Base-by-base conservation (phyloP, 2,113 vertebrate species). In the Coryphaenoides rupestris region DNA sequence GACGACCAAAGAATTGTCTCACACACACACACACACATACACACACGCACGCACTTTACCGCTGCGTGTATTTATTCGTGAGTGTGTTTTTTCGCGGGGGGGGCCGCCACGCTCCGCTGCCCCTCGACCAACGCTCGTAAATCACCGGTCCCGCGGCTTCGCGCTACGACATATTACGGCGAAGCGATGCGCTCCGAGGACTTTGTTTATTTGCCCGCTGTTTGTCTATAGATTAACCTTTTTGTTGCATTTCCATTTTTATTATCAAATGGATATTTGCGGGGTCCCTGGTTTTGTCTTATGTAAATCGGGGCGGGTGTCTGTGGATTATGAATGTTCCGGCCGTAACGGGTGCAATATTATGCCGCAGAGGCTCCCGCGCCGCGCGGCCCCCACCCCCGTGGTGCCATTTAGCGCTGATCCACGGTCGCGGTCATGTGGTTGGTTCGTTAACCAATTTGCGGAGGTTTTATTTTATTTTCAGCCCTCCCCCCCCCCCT, bases 151-250 rank as follows among this genome's bases (percentile, higher is more conserved):
- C 81, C 76, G 84, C 83, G 82, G 33, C 33, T 79, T 72, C 67
- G 73, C 86, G 84, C 82, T 85, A 84, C 87, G 81, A 82, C 85
- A 79, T 81, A 86, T 86, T 86, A 81, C 84, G 88, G 79, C 65
- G 49, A 81, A 78, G 80, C 78, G 33, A 40, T 12, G 33, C 7
- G 33, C 33, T 40, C 33, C 33, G 67, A 13, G 66, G 69, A 69
- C n/a, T n/a, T 70, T 83, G 76, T 86, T 86, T 86, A 85, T 83
- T 78, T 72, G 74, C 69, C n/a, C 74, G 62, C 64, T 75, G 82
- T 88, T 87, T 85, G 84, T 84, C 79, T 87, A 80, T 76, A 76
- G 75, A 85, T 89, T 86, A 86, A 86, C 84, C 83, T 87, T 87
- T 84, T 72, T 77, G 60, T 53, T 81, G 69, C 70, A 24, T 77